Percentiles rank a stretch among this genome's conserved stretches.
Evolutionary conservation across 2,797 vertebrate species (phyloP).

Genomic region (Siniperca obscura): DNA sequence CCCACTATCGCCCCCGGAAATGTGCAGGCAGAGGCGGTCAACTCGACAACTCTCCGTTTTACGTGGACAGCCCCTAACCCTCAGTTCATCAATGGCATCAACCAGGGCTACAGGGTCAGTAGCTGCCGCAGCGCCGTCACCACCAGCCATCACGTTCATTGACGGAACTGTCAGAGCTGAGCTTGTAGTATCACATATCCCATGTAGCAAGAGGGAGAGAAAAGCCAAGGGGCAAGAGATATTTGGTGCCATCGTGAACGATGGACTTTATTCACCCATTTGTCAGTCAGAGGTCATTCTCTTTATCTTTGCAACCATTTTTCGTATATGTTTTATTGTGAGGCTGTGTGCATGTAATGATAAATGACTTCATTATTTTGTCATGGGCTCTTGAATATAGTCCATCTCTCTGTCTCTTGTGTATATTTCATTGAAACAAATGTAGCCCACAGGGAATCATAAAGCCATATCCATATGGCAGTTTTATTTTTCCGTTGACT

Average conservation of each 20-base stretch:
- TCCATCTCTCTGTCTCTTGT: conserved; percentile 46
- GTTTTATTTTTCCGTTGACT: conserved; percentile 39
- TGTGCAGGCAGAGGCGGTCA: conserved; percentile 92
- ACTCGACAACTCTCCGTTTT: conserved; percentile 95
- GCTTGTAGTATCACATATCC: conserved; percentile 50
- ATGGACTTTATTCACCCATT: conserved; percentile 60
- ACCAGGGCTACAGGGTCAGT: conserved; percentile 98
- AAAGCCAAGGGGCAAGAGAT: conserved; percentile 51
- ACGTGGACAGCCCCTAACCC: conserved; percentile 97
- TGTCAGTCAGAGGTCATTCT: conserved; percentile 68
- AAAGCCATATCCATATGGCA: conserved; percentile 22
- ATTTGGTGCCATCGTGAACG: conserved; percentile 48
- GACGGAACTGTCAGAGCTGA: conserved; percentile 63
- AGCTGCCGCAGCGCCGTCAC: conserved; percentile 6
- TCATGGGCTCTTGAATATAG: conserved; percentile 52
- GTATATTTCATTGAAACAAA: conserved; percentile 47
- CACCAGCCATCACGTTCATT: conserved; percentile 29
- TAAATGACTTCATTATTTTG: conserved; percentile 76
- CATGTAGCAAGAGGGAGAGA: conserved; percentile 21
- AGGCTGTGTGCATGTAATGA: conserved; percentile 52
- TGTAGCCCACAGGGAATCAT: conserved; percentile 45
- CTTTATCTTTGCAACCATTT: conserved; percentile 61
- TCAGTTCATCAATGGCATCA: conserved; percentile 99
- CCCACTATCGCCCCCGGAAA: conserved; percentile 95
- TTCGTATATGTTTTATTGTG: conserved; percentile 57